These are phyloP conservation scores for Lampris incognitus DNA, from an alignment of 2,113 vertebrate species.

Conservation along the genomic window DNA sequence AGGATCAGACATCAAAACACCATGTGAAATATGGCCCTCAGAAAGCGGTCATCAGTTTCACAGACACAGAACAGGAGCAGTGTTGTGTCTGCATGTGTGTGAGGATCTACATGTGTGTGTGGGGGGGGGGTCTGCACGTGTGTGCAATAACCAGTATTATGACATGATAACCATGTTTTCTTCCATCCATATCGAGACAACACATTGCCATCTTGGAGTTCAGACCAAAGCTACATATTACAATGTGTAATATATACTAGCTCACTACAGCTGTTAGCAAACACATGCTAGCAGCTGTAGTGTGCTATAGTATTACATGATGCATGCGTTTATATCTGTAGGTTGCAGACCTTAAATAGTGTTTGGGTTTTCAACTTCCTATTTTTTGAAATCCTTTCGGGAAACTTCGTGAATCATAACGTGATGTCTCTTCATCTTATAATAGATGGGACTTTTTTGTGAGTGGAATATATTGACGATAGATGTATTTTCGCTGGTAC, in stretches of 20 bases:
- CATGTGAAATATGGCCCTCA: not conserved
- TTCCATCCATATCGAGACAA: too few species aligned
- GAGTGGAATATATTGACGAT: too few species aligned
- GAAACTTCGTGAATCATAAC: not conserved
- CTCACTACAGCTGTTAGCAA: too few species aligned
- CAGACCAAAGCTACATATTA: too few species aligned
- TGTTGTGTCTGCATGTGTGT: not conserved
- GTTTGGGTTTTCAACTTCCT: not conserved
- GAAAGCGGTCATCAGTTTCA: slow-evolving; percentile 18
- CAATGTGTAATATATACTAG: too few species aligned
- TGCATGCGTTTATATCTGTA: not conserved
- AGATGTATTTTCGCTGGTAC: too few species aligned
- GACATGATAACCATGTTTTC: too few species aligned
- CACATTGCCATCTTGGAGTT: too few species aligned
- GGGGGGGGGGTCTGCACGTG: not conserved
- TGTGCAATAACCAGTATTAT: not conserved
- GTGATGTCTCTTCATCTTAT: not conserved
- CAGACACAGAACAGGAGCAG: slow-evolving; percentile 26
- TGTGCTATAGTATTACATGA: not conserved
- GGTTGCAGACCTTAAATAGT: not conserved
- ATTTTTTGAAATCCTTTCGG: not conserved
- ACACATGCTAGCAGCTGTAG: too few species aligned
- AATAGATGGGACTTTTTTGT: not conserved
- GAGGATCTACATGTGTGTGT: slow-evolving; percentile 6
- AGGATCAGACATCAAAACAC: slow-evolving; percentile 4